Base-by-base conservation (phyloP, 1,140 invertebrate species). In the Nephotettix cincticeps region DNA sequence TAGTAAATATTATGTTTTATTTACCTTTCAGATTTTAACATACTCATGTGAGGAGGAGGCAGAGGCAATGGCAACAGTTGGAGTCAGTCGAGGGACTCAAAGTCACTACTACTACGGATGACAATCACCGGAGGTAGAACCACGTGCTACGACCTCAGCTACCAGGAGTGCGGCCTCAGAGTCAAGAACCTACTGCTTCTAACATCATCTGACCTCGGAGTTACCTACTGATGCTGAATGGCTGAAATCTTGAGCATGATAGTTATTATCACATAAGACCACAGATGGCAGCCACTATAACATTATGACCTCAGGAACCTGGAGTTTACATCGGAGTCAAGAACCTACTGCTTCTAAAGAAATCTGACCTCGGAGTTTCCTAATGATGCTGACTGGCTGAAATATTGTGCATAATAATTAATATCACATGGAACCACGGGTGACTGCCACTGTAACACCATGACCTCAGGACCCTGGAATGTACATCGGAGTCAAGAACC, bases 41-140 rank as follows among this genome's bases (percentile, higher is more conserved):
- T 73, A 56, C 36, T 70, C 69, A 0, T 71, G 81, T 21, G 83
- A 80, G 28, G 82, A 82, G 71, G 80, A 80, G 2, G 82, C 80
- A 56, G 82, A 85, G 0, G 79, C 84, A 45, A 84, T 81, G 71
- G 73, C 86, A 27, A 83, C 32, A 6, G 32, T 36, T 14, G 32
- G 32, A 36, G 32, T 36, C 32, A 36, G 79, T 54, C 73, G 78
- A 65, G 76, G 75, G 27, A 77, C 78, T 72, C 84, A 82, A 66
- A 85, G 82, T 73, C 85, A 85, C 75, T 86, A 86, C 71, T 87
- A 86, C 76, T 87, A 86, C 71, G 85, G 85, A 81, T 87, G 83
- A 85, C 83, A 82, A 23, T 61, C 56, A 6, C 56, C 56, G 6
- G 56, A 27, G 56, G 56, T 61, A 72, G 82, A 84, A 73, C 78